Conservation (phyloP, 2,797 vertebrate genomes). For the Eulemur mongoz region DNA sequence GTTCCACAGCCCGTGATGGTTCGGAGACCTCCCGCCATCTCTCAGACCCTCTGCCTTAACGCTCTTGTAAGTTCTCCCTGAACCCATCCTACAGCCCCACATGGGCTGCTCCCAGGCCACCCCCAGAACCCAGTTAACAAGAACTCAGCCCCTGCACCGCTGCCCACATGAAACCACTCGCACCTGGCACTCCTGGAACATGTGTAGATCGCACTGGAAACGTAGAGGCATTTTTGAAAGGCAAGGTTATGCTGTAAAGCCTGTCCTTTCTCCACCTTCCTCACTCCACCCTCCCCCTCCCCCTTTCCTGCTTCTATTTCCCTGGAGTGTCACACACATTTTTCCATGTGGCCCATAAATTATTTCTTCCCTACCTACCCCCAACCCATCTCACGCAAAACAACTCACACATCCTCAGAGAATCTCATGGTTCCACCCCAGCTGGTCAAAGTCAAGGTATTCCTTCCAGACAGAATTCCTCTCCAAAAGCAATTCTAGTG, state of each 20-base stretch:
- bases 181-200: not conserved
- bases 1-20: not conserved
- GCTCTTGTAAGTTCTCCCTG: not conserved
- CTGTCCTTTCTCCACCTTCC: not conserved
- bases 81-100: not conserved
- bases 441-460: not conserved
- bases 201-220: not conserved
- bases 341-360: not conserved
- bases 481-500: not conserved
- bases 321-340: not conserved
- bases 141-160: not conserved
- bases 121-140: not conserved
- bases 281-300: not conserved
- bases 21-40: not conserved
- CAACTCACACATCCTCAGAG: not conserved
- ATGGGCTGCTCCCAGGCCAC: not conserved
- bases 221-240: not conserved
- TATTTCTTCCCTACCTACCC: not conserved
- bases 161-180: not conserved
- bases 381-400: not conserved
- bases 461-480: slow-evolving; percentile 32
- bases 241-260: not conserved
- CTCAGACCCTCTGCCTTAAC: not conserved
- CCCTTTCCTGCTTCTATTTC: not conserved
- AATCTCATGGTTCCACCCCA: not conserved